Base-by-base conservation (phyloP, 2,113 vertebrate genomes). In the Melanerpes aurifrons region DNA sequence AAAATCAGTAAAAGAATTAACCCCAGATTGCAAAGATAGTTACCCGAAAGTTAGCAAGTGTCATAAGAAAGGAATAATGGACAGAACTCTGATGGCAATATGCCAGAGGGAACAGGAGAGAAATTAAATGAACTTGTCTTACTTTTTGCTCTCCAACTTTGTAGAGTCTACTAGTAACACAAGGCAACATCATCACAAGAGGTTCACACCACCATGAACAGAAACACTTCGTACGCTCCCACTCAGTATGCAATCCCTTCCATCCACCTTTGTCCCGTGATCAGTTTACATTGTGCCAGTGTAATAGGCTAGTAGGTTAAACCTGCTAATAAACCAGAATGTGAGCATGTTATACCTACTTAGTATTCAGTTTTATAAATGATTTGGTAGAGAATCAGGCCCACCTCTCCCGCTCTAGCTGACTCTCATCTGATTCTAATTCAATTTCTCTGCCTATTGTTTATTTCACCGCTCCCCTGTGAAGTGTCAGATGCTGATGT, bases 401-500 rank as follows among this genome's bases (percentile, higher is more conserved):
- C 84, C 90, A 91, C 78, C 45, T 93, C 86, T 92, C 58, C 73
- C 76, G 74, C 89, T 94, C 86, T 72, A 96, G 97, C 95, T 97
- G 97, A 96, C 96, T 96, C 96, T 97, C 89, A 94, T 90, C 97
- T 97, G 96, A 97, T 98, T 98, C 97, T 98, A 98, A 98, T 98
- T 98, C 98, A 98, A 97, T 98, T 98, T 98, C 96, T 97, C 97
- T 97, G 97, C 96, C 98, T 98, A 97, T 98, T 98, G 98, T 98
- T 98, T 98, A 97, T 98, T 98, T 98, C 98, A 97, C 97, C n/a
- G 97, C 97, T 98, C 98, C 98, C 98, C 98, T 97, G 98, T 98
- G 98, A 98, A 98, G 98, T 98, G 98, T 98, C 98, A 98, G 98
- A 98, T 97, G 97, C 97, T 97, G 98, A 98, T 98, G 98, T 98